phyloP scores from a whole-genome alignment of 1,140 invertebrate species.

The Danaus melanippus region DNA sequence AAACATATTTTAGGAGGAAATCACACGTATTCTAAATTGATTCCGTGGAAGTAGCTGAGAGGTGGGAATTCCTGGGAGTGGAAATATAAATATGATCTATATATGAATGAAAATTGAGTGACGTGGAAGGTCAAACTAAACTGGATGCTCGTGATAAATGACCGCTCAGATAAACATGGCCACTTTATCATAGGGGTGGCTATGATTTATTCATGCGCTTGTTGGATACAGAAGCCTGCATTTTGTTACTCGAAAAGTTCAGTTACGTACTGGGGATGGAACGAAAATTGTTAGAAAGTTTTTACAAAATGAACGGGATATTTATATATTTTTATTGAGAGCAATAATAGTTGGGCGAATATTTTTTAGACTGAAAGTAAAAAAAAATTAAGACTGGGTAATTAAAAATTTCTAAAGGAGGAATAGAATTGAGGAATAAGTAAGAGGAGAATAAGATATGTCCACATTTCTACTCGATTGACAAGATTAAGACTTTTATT shows the following conservation, averaged over 20 bases:
- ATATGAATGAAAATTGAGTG: slow-evolving; percentile 6
- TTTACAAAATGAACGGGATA: too few relatives aligned
- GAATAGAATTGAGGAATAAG: slow-evolving; percentile 2
- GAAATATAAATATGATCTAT: slow-evolving; percentile 4
- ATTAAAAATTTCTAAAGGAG: background rate
- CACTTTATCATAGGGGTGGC: slow-evolving; percentile 60
- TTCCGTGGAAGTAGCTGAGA: slow-evolving; percentile 9
- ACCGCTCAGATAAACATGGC: slow-evolving; percentile 51
- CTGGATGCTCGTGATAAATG: slow-evolving; percentile 53
- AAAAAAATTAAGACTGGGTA: slow-evolving; percentile 5
- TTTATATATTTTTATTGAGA: too few relatives aligned
- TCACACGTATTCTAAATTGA: too few relatives aligned
- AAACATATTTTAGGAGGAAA: too few relatives aligned
- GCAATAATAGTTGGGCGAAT: too few relatives aligned
- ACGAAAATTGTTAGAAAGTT: too few relatives aligned
- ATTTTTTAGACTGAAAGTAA: background rate
- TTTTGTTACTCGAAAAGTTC: slow-evolving; percentile 23
- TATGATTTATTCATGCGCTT: slow-evolving; percentile 66
- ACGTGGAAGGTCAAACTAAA: slow-evolving; percentile 24
- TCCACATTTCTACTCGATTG: too few relatives aligned
- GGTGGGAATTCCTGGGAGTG: slow-evolving; percentile 10
- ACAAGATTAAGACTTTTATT: too few relatives aligned
- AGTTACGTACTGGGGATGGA: slow-evolving; percentile 1
- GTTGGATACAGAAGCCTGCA: slow-evolving; percentile 50
- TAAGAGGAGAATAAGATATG: background rate